Conservation (phyloP, 2,113 vertebrate species). For the Bubo blakistoni region DNA sequence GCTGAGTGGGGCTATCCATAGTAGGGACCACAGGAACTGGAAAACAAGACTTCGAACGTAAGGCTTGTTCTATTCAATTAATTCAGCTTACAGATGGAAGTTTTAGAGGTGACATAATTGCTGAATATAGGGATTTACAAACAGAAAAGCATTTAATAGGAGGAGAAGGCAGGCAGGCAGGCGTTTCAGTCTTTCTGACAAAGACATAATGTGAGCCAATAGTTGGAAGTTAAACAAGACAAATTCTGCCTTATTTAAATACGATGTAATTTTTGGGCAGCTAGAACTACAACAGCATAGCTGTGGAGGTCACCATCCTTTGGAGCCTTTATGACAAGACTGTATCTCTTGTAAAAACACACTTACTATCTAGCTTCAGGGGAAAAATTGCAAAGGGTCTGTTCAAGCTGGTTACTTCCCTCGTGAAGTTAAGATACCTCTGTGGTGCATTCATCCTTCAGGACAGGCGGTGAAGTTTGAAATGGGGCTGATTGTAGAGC, state of each 20-base stretch:
- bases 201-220: background rate
- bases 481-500: background rate
- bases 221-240: background rate
- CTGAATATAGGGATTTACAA: constrained; percentile 23
- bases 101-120: constrained; percentile 49
- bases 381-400: background rate
- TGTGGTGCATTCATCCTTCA: background rate
- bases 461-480: background rate
- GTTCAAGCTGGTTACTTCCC: background rate
- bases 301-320: background rate
- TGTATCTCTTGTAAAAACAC: background rate
- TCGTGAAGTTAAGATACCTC: background rate
- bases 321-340: background rate
- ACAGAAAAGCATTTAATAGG: background rate
- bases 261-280: background rate
- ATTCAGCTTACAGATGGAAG: background rate
- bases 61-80: background rate
- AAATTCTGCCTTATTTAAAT: background rate
- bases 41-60: background rate
- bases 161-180: background rate
- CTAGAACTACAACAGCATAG: background rate
- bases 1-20: background rate
- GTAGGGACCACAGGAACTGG: background rate
- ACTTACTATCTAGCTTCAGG: background rate
- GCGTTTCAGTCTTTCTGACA: background rate